Base-by-base conservation (phyloP, 1,140 invertebrate species). In the Tyrophagus putrescentiae region DNA sequence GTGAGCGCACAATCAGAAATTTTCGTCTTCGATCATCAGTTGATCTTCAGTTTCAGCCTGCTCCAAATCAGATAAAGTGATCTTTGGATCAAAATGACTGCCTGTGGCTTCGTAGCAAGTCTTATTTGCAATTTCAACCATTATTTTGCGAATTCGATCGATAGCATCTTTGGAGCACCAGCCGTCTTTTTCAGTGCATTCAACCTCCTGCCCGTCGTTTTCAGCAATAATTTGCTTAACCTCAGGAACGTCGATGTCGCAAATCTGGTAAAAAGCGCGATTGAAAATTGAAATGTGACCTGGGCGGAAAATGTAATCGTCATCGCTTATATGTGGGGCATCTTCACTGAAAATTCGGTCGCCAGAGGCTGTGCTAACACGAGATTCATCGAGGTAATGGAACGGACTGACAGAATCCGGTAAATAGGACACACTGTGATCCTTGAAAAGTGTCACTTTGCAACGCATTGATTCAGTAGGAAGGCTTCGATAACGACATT, bases 221-320 rank as follows among this genome's bases (percentile, higher is more conserved):
- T 28, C n/a, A 53, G 64, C 63, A n/a, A 93, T 65, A 73, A 91
- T 79, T 64, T 80, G 78, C 70, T 91, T 82, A 60, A 94, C 83
- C 75, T 90, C 85, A 0, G 81, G 77, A n/a, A 87, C 73, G n/a
- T 83, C 71, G 29, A 94, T 77, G 69, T 94, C 85, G 68, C 84
- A 86, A 67, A 86, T 82, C 79, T 89, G 72, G 61, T 75, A 76
- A 61, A 64, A 65, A 60, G 57, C 60, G 28, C 69, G 63, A 18
- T 68, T 28, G 16, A 34, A 63, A 9, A 56, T 53, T 4, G 68
- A 68, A 16, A 69, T 29, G 16, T 61, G 32, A 23, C 64, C 65
- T 23, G 59, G 57, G 34, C 41, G 28, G 53, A 64, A 64, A 11
- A 44, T 33, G 42, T 36, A 64, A 16, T n/a, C 18, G 16, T 39